Evolutionary conservation across 2,113 vertebrate species (phyloP).

Genomic region (Piaya cayana): DNA sequence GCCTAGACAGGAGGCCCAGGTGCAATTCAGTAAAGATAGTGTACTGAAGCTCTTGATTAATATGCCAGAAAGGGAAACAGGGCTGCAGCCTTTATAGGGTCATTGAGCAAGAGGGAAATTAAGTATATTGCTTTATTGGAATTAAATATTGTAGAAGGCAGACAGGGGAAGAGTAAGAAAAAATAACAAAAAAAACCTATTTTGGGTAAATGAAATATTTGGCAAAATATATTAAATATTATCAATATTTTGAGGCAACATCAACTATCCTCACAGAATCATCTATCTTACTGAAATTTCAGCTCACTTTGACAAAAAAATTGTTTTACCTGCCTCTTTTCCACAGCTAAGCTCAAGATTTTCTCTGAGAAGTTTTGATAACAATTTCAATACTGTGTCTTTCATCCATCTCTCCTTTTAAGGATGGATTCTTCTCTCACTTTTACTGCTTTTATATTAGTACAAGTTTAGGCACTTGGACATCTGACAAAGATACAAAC

Average conservation of each 20-base stretch:
- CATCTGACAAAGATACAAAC: background rate
- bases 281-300: background rate
- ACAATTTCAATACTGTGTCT: background rate
- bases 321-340: background rate
- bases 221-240: background rate
- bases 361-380: background rate
- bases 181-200: background rate
- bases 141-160: background rate
- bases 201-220: background rate
- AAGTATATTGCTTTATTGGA: background rate
- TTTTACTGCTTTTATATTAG: background rate
- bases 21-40: background rate
- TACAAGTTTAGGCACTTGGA: background rate
- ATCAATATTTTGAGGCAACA: background rate
- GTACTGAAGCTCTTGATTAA: background rate
- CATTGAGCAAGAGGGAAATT: background rate
- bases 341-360: background rate
- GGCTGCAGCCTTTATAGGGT: accelerated
- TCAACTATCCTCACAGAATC: background rate
- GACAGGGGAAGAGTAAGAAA: background rate
- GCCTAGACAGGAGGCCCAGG: background rate
- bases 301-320: background rate
- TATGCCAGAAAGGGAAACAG: background rate
- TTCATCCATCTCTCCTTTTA: background rate
- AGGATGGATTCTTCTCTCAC: background rate